Conservation (phyloP, 2,113 vertebrate species). For the Hydrolagus affinis region DNA sequence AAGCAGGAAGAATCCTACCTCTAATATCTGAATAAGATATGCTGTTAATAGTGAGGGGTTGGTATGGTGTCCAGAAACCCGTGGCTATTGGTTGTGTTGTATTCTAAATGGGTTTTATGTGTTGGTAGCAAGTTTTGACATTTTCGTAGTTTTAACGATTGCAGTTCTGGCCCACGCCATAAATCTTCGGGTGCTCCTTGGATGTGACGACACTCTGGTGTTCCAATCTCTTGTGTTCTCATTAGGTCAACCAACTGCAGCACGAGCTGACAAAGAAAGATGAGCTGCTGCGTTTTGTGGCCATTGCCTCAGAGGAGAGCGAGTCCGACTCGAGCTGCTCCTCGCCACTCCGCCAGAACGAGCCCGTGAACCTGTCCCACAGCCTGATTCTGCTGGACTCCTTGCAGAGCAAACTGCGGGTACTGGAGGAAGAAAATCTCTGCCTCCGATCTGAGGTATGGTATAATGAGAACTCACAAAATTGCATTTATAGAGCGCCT, state of each 20-base stretch:
- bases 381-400: conserved; percentile 76
- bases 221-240: neutral
- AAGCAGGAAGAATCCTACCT: too few species aligned
- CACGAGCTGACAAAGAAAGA: conserved; percentile 91
- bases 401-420: conserved; percentile 79
- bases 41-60: too few species aligned
- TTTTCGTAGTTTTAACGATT: neutral
- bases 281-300: conserved; percentile 82
- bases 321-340: conserved; percentile 84
- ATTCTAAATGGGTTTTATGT: too few species aligned
- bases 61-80: too few species aligned
- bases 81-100: too few species aligned
- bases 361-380: conserved; percentile 50
- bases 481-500: too few species aligned
- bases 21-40: too few species aligned
- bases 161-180: neutral
- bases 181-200: too few species aligned
- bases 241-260: conserved; percentile 86
- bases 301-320: conserved; percentile 84
- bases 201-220: too few species aligned
- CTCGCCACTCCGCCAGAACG: conserved; percentile 65
- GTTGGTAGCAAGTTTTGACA: too few species aligned
- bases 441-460: conserved; percentile 75
- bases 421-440: conserved; percentile 91
- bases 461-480: rapidly evolving